Base-by-base conservation (phyloP, 2,113 vertebrate genomes). In the Chascanopsetta lugubris region DNA sequence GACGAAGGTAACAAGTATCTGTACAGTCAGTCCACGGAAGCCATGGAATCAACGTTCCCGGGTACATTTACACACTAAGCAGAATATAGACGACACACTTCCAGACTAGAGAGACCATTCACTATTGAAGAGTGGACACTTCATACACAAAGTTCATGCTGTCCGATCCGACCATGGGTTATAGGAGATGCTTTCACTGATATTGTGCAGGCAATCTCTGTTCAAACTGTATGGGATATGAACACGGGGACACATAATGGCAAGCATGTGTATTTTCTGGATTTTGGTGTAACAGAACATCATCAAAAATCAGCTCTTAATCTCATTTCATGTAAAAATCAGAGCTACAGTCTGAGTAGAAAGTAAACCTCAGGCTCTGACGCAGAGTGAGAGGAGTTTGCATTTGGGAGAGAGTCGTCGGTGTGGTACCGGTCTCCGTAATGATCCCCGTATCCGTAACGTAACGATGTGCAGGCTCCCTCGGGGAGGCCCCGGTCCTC, bases 291-390 rank as follows among this genome's bases (percentile, higher is more conserved):
- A 48, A 69, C 3, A 53, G 13, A 72, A 72, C 22, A 65, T 61
- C 47, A 6, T 42, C 38, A 42, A 42, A 67, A 61, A n/a, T 55
- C 45, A 43, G 43, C 46, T 9, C 1, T 57, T 8, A 8, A 22
- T 57, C 38, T 61, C 8, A 32, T 43, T 61, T 38, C 13, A 61
- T 43, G 42, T 59, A 50, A 53, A 18, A 34, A 40, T 72, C 60
- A 66, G 59, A 80, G 47, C 93, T 94, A 98, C 69, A 99, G 91
- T 88, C 97, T 88, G 59, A 99, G 92, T 66, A 99, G 90, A 78
- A 99, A 99, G 87, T 98, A 99, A 12, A 99, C 91, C 83, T 99
- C 96, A 4, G 97, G 95, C 79, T 98, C 95, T 24, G 96, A 95
- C 0, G 85, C 77, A 2, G 72, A 67, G 13, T 62, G 83, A 13